These are phyloP conservation scores for Pachycephala philippinensis DNA, from an alignment of 2,113 vertebrate genomes.

Conservation along the genomic window DNA sequence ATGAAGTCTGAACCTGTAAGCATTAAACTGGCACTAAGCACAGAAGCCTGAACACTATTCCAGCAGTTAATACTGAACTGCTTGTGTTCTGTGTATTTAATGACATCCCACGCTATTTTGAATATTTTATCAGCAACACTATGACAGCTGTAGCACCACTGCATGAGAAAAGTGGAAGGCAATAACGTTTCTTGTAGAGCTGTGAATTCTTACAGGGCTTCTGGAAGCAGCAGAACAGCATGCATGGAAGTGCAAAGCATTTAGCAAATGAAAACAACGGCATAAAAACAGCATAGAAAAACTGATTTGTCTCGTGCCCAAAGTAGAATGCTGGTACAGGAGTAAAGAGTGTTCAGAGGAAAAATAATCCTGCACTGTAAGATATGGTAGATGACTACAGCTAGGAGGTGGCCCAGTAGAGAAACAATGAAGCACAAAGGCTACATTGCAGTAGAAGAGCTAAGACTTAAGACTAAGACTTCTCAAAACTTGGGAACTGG, in stretches of 20 bases:
- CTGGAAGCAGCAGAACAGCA: not conserved
- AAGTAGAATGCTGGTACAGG: not conserved
- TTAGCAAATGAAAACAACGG: not conserved
- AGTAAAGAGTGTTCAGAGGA: not conserved
- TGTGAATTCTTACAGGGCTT: not conserved
- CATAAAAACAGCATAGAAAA: not conserved
- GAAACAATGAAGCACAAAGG: not conserved
- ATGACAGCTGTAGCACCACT: not conserved
- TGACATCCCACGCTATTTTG: not conserved
- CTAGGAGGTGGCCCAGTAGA: not conserved
- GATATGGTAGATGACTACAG: not conserved
- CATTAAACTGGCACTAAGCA: not conserved
- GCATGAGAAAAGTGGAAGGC: not conserved
- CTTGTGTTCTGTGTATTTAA: not conserved
- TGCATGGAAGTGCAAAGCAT: not conserved
- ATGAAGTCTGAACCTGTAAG: not conserved
- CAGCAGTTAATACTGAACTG: not conserved
- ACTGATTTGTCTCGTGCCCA: not conserved
- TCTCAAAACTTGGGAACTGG: not conserved
- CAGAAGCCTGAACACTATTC: not conserved
- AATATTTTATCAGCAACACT: not conserved
- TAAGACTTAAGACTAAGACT: not conserved
- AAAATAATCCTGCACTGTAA: not conserved
- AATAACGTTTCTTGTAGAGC: not conserved
- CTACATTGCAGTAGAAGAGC: not conserved